Conservation (phyloP, 2,797 vertebrate species). For the Apogon hyalosoma region DNA sequence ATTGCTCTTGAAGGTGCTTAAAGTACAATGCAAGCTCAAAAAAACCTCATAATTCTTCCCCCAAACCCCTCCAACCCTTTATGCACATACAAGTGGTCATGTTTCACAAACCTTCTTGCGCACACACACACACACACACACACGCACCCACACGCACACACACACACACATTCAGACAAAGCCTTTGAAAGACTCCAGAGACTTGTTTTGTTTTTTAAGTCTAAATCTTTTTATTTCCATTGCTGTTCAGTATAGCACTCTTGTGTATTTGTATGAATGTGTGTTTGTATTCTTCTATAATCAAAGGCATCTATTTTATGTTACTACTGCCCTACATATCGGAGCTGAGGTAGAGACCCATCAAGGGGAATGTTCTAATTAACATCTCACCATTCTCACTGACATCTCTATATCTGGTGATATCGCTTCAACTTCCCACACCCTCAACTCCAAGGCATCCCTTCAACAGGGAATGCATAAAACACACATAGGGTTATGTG, state of each 20-base stretch:
- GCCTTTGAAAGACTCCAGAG: slow-evolving; percentile 67
- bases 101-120: slow-evolving; percentile 40
- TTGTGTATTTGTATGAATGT: slow-evolving; percentile 16
- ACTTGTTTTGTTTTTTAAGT: slow-evolving; percentile 55
- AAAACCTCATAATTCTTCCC: slow-evolving; percentile 43
- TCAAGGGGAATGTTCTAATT: slow-evolving; percentile 67
- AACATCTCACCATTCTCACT: slow-evolving; percentile 53
- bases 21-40: slow-evolving; percentile 43
- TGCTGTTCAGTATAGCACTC: slow-evolving; percentile 19
- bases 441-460: slow-evolving; percentile 39
- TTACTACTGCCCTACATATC: slow-evolving; percentile 64
- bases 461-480: slow-evolving; percentile 39
- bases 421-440: slow-evolving; percentile 48
- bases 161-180: slow-evolving; percentile 34
- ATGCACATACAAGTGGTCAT: slow-evolving; percentile 17
- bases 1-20: slow-evolving; percentile 44
- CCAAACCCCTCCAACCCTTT: slow-evolving; percentile 11
- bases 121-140: too few relatives aligned
- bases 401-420: slow-evolving; percentile 50
- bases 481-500: slow-evolving; percentile 33
- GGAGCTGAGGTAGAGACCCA: slow-evolving; percentile 56
- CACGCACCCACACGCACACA: too few relatives aligned
- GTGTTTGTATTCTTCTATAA: slow-evolving; percentile 35
- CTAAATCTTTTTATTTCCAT: slow-evolving; percentile 54
- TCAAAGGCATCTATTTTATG: slow-evolving; percentile 57